These are phyloP conservation scores for Sebastes minor DNA, from an alignment of 2,797 vertebrate species.

Conservation along the genomic window DNA sequence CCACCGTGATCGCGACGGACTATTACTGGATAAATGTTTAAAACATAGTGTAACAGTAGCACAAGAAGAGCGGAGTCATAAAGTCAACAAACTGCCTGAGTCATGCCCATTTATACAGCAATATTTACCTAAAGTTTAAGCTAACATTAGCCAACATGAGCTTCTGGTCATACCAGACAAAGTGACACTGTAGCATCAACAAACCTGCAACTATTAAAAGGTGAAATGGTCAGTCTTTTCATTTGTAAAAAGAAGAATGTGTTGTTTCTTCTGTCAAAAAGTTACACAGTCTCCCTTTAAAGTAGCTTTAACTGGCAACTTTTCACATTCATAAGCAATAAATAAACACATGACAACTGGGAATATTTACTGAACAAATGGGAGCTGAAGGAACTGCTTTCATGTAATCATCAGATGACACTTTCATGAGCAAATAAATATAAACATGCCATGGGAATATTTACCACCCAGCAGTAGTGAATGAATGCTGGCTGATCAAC, in stretches of 20 bases:
- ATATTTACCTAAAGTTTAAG: not conserved
- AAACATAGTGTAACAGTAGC: not conserved
- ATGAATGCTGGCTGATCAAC: not conserved
- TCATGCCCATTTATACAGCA: not conserved
- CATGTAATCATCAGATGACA: not conserved
- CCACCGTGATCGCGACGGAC: not conserved
- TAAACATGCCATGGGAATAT: not conserved
- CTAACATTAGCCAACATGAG: not conserved
- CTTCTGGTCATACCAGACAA: not conserved
- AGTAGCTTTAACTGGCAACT: not conserved
- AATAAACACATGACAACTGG: too few species aligned
- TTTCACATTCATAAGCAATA: not conserved
- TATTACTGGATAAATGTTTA: not conserved
- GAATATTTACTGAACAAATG: not conserved
- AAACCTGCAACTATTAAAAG: too few species aligned
- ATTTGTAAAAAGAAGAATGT: not conserved
- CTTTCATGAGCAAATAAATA: not conserved
- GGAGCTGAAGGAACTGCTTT: not conserved
- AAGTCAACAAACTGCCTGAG: not conserved
- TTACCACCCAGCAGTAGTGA: not conserved
- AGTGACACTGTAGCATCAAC: not conserved
- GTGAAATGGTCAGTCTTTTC: not conserved
- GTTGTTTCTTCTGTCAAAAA: not conserved
- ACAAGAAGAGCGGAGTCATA: not conserved
- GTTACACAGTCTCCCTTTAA: not conserved